Evolutionary conservation across 1,140 invertebrate genomes (phyloP).

Genomic region (Subanguina moxae): DNA sequence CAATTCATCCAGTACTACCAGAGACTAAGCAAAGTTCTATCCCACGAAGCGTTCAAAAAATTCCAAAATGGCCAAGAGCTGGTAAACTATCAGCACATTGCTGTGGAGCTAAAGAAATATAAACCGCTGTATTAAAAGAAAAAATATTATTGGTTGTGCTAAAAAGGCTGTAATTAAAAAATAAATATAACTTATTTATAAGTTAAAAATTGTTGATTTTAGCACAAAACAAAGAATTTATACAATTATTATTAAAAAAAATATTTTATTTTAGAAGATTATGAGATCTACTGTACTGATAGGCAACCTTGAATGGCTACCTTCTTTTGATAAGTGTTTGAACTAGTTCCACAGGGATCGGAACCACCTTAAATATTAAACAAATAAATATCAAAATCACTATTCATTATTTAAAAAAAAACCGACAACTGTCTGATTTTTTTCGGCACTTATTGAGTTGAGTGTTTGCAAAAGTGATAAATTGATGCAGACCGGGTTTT

Average conservation of each 20-base stretch:
- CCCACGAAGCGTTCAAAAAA: constrained; percentile 67
- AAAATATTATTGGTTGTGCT: background rate
- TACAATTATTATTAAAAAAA: too few relatives aligned
- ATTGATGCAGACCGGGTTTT: constrained; percentile 65
- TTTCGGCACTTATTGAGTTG: constrained; percentile 72
- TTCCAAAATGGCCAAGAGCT: constrained; percentile 77
- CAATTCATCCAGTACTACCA: constrained; percentile 96
- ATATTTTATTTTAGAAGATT: too few relatives aligned
- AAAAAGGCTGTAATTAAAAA: background rate
- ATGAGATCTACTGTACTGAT: too few relatives aligned
- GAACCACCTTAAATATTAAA: constrained; percentile 38
- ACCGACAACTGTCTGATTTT: constrained; percentile 60
- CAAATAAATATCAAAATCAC: too few relatives aligned
- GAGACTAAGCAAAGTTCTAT: constrained; percentile 89
- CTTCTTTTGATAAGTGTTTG: background rate
- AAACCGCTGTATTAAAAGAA: constrained; percentile 66
- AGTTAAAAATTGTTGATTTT: too few relatives aligned
- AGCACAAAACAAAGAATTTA: too few relatives aligned
- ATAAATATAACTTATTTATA: constrained; percentile 1
- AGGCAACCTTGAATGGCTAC: background rate
- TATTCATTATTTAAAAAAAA: too few relatives aligned
- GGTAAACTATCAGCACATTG: constrained; percentile 95
- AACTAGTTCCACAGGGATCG: constrained; percentile 57
- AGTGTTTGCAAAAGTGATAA: constrained; percentile 74
- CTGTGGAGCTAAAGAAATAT: constrained; percentile 99